Base-by-base conservation (phyloP, 2,888 invertebrate species). In the Cheilosia pagana region DNA sequence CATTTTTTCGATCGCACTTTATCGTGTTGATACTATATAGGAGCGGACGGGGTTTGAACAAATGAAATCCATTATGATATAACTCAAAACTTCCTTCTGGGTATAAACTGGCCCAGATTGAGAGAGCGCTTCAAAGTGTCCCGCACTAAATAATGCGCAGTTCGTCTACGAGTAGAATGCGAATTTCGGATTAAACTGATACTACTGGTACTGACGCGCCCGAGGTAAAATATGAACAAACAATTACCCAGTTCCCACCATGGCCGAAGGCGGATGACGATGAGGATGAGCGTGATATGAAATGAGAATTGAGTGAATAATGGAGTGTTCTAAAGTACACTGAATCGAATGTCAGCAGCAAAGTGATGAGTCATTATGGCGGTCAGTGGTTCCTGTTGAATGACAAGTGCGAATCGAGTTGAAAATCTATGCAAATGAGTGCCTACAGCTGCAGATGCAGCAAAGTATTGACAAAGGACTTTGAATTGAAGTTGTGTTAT, bases 41-140 rank as follows among this genome's bases (percentile, higher is more conserved):
- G 41, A 7, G 12, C 0, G 12, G 50, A 14, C 19, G 19, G 48
- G 14, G 12, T 50, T 62, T 67, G 35, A 65, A 70, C 39, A 67
- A 52, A 77, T 60, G 21, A 55, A 79, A 75, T 85, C 83, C 83
- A 85, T 79, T 85, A 79, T 65, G 70, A 78, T 67, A 78, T 67
- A 67, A 72, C 67, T 41, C 23, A 19, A 19, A 19, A 19, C 19
- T 70, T 35, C 35, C 25, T 31, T 52, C 16, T 50, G 25, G 35
- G 16, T 25, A n/a, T 62, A 57, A 65, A 62, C 60, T 68, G 52
- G 68, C 48, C 52, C 53, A 71, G 23, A 63, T 57, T 21, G 70
- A 28, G 59, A 57, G 65, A 57, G n/a, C 53, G 67, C 60, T 48
- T 41, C 60, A 63, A 60, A 79, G 79, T 78, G 65, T 79, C 79